Evolutionary conservation across 2,797 vertebrate species (phyloP), one percentile per base, ranked within the genome.

Genomic region (Tokudaia tokunoshimensis): DNA sequence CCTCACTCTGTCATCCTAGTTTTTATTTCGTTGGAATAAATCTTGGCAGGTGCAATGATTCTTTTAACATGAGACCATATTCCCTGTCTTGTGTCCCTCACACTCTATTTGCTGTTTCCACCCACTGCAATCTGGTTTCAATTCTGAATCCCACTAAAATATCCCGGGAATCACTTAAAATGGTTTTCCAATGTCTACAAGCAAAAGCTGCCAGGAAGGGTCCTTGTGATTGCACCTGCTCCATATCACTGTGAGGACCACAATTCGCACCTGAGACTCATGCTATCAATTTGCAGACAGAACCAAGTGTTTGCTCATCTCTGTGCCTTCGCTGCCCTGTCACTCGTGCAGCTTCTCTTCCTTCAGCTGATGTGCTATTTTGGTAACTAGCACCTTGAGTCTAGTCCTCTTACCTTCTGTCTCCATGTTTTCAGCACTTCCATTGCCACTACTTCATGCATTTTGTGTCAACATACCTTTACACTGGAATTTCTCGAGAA

Each of bases 101-200:
- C 34, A 92, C 92, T 47, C 11, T 96, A 91, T 96, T 95, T 93
- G 72, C 92, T 97, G 83, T 88, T 96, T 96, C 96, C 81, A 91
- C 96, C 96, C 96, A 96, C 92, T 82, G 10, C 94, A 97, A 93
- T 97, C 90, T 97, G 96, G 47, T 96, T 96, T 94, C 76, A 63
- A 24, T 94, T 94, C 34, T 89, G 85, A 79, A 94, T 94, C 84
- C 47, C 74, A 76, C 55, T 96, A 75, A 96, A 97, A 88, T 92
- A 88, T 89, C 61, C 65, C 78, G 20, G 47, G 65, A 87, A 91
- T n/a, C 70, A 93, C 90, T 34, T 87, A 80, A 91, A 95, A 92
- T 22, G 26, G 57, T 93, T 74, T 93, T 81, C 79, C 84, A 65
- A 0, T 41, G 47, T 59, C 67, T 81, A n/a, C 4, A 65, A 24